These are phyloP conservation scores for Knipowitschia caucasica DNA, from an alignment of 2,797 vertebrate genomes.

Conservation along the genomic window DNA sequence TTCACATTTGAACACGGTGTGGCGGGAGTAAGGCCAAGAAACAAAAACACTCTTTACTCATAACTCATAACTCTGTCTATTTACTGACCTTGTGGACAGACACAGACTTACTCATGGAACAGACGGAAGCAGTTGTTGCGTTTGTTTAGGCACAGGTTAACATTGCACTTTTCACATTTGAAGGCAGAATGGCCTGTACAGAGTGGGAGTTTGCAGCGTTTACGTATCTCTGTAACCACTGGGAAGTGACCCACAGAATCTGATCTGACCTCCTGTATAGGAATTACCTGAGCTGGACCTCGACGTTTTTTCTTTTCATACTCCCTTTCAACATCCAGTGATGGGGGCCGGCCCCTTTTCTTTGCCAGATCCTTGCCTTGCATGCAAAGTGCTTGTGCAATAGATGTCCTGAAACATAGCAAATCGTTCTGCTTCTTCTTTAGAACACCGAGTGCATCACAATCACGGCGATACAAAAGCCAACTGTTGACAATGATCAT, in stretches of 20 bases:
- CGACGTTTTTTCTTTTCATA: slow-evolving; percentile 14
- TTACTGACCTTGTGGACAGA: not conserved
- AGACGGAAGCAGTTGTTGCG: not conserved
- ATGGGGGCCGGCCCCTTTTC: slow-evolving; percentile 9
- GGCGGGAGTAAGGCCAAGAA: not conserved
- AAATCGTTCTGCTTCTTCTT: slow-evolving; percentile 16
- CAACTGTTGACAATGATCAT: slow-evolving; percentile 25
- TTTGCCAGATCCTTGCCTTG: slow-evolving; percentile 18
- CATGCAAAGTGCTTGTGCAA: slow-evolving; percentile 26
- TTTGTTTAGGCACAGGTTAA: slow-evolving; percentile 5
- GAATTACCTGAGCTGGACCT: slow-evolving; percentile 10
- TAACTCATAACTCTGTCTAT: not conserved
- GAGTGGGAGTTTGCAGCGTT: slow-evolving; percentile 4
- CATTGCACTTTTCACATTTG: slow-evolving; percentile 3
- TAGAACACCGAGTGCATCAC: slow-evolving; percentile 6
- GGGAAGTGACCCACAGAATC: slow-evolving; percentile 19
- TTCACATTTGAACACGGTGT: not conserved
- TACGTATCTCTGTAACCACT: not conserved
- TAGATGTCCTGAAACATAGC: slow-evolving; percentile 12
- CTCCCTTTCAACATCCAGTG: slow-evolving; percentile 16
- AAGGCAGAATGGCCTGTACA: not conserved
- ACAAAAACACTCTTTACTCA: not conserved
- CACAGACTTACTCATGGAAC: not conserved
- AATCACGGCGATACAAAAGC: slow-evolving; percentile 24
- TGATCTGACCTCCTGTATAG: not conserved